Evolutionary conservation across 2,888 invertebrate genomes (phyloP).

Genomic region (Drosophila kuntzei): DNA sequence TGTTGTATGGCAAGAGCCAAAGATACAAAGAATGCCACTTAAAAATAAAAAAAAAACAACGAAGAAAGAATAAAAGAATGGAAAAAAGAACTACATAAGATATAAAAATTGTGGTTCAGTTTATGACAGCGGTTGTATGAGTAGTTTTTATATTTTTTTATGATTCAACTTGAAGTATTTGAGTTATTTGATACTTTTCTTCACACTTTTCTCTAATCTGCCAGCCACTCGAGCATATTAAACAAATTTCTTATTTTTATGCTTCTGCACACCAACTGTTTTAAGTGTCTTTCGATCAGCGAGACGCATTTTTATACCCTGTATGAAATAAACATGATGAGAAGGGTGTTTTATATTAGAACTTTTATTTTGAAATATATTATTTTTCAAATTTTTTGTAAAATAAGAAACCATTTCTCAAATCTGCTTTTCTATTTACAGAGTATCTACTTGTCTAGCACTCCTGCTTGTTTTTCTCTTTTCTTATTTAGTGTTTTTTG

Average conservation of each 20-base stretch:
- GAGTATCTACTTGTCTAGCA: background rate
- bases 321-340: background rate
- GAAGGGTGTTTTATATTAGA: background rate
- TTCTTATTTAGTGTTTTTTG: background rate
- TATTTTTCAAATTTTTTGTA: too few relatives aligned
- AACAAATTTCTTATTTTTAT: conserved; percentile 61
- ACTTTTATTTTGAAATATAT: too few relatives aligned
- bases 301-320: conserved; percentile 15
- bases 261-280: conserved; percentile 63
- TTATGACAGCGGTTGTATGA: conserved; percentile 41
- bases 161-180: conserved; percentile 39
- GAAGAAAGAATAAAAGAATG: conserved; percentile 17
- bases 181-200: conserved; percentile 77
- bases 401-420: background rate
- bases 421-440: background rate
- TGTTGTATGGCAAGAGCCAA: conserved; percentile 35
- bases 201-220: conserved; percentile 68
- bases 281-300: conserved; percentile 47
- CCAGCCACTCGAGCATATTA: conserved; percentile 30
- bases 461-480: background rate
- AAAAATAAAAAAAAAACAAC: conserved; percentile 11
- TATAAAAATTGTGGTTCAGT: conserved; percentile 38
- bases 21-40: conserved; percentile 60
- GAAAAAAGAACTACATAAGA: conserved; percentile 20
- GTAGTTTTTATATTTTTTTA: conserved; percentile 26